phyloP scores from a whole-genome alignment of 2,113 vertebrate species.

The Mola mola region DNA sequence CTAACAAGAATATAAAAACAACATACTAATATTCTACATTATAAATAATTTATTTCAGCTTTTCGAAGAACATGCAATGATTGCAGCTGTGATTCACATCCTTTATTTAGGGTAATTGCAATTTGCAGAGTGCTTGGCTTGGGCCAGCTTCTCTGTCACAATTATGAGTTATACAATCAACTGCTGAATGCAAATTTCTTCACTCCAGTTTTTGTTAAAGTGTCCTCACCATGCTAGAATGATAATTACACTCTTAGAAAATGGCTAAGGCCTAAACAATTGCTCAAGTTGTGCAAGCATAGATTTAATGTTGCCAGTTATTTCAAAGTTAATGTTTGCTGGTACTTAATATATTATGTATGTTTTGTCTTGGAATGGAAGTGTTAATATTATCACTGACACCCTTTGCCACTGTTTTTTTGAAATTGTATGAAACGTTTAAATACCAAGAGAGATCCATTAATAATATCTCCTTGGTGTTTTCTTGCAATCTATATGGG shows the following conservation, averaged over 20 bases:
- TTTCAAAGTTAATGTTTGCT: constrained; percentile 3
- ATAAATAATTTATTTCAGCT: background rate
- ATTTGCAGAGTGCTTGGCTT: constrained; percentile 17
- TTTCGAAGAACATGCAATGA: constrained; percentile 3
- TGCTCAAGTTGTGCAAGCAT: background rate
- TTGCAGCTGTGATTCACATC: constrained; percentile 12
- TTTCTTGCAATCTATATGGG: constrained; percentile 36
- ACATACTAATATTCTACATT: background rate
- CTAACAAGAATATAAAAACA: background rate
- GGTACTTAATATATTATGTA: too few species aligned
- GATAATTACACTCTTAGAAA: constrained; percentile 17
- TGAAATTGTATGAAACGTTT: too few species aligned
- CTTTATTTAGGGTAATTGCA: constrained; percentile 29
- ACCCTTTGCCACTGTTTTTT: too few species aligned
- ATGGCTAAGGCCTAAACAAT: constrained; percentile 1
- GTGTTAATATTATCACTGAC: constrained; percentile 12
- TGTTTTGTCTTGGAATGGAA: constrained; percentile 2
- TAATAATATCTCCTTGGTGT: constrained; percentile 37
- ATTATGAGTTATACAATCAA: constrained; percentile 29
- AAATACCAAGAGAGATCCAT: constrained; percentile 55
- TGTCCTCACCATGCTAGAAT: background rate
- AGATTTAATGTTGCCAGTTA: background rate
- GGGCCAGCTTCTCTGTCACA: constrained; percentile 18
- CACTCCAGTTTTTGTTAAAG: constrained; percentile 8
- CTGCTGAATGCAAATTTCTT: constrained; percentile 10